These are phyloP conservation scores for Dinoponera quadriceps DNA, from an alignment of 1,140 invertebrate genomes.

Conservation along the genomic window DNA sequence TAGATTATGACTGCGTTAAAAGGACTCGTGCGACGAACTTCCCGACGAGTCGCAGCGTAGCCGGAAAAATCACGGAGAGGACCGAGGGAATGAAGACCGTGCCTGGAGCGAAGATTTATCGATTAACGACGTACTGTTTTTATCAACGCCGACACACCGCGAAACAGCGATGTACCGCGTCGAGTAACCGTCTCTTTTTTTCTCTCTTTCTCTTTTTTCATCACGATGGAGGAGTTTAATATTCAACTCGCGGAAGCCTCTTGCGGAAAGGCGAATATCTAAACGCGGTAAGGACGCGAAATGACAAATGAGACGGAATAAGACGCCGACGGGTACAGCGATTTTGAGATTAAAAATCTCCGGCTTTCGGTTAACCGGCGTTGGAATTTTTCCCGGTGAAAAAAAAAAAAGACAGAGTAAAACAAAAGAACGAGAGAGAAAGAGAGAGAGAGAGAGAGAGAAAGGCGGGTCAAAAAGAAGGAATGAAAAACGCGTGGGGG, in stretches of 20 bases:
- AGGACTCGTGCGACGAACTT: background rate
- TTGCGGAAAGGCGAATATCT: constrained; percentile 14
- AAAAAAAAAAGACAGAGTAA: too few species aligned
- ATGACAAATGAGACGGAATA: constrained; percentile 47
- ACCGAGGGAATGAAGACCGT: background rate
- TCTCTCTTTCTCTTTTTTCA: too few species aligned
- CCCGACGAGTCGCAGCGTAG: too few species aligned
- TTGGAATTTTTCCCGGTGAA: background rate
- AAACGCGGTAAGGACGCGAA: constrained; percentile 2
- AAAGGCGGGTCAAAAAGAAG: background rate
- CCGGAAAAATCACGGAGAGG: background rate
- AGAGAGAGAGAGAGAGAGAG: background rate
- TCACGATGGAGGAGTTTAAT: constrained; percentile 10
- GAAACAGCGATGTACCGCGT: background rate
- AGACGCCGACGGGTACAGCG: constrained; percentile 40
- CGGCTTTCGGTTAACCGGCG: constrained; percentile 19
- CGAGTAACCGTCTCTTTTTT: constrained; percentile 26
- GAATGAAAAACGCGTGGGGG: constrained; percentile 13
- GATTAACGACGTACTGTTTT: background rate
- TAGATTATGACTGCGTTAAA: background rate
- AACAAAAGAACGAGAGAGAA: too few species aligned
- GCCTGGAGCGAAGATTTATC: background rate
- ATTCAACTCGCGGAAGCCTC: constrained; percentile 5
- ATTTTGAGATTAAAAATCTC: constrained; percentile 56
- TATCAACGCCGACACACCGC: background rate